A percentile compares a stretch with the other conserved stretches of the same genome.
Evolutionary conservation across 1,140 invertebrate genomes (phyloP).

Genomic region (Zaprionus tsacasi): DNA sequence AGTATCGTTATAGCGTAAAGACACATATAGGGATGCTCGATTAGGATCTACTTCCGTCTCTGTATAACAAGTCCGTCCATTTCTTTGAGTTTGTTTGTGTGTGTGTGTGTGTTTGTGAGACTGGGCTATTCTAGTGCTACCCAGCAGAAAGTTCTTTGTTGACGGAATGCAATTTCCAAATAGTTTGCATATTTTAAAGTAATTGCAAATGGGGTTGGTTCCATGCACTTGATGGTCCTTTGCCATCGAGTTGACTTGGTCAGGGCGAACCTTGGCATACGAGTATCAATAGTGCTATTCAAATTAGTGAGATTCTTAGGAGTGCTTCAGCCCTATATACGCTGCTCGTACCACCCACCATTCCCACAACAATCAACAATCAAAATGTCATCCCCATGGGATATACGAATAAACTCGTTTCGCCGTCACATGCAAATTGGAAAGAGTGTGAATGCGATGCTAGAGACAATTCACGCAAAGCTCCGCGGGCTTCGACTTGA

Average conservation of each 20-base stretch:
- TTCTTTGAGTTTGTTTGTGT: neutral
- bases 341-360: conserved; percentile 4
- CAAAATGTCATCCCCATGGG: conserved; percentile 63
- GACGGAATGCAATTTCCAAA: conserved; percentile 69
- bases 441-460: conserved; percentile 67
- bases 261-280: neutral
- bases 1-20: no score
- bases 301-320: neutral
- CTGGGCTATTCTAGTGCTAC: conserved; percentile 19
- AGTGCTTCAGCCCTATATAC: neutral
- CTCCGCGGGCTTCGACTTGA: conserved; percentile 5
- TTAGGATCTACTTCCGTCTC: no score
- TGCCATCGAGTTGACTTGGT: conserved; percentile 11
- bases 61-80: no score
- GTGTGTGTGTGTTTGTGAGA: conserved; percentile 4
- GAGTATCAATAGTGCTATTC: conserved; percentile 13
- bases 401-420: conserved; percentile 45
- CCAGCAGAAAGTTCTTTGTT: conserved; percentile 41
- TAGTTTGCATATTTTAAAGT: conserved; percentile 72
- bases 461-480: conserved; percentile 56
- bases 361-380: conserved; percentile 48
- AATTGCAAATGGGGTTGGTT: conserved; percentile 58
- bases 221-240: conserved; percentile 35
- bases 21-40: no score
- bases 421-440: conserved; percentile 64